Percentiles rank a stretch among this genome's conserved stretches.
Conservation (phyloP, 2,113 vertebrate genomes). For the Semicossyphus pulcher region DNA sequence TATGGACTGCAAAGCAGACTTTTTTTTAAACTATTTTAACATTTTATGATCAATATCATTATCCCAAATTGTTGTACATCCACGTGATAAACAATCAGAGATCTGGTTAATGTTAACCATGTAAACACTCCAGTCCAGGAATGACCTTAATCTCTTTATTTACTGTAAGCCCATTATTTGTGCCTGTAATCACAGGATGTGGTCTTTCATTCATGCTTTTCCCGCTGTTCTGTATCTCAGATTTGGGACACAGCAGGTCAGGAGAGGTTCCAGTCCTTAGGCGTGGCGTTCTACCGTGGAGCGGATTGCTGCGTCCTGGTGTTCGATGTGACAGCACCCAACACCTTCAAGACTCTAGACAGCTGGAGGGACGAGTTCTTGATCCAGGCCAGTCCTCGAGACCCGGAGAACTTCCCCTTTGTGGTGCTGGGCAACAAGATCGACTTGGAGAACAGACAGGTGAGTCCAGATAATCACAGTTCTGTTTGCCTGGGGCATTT, state of each 20-base stretch:
- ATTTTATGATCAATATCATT: no score
- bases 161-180: neutral
- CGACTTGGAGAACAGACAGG: slow-evolving; percentile 94
- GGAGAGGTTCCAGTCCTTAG: slow-evolving; percentile 95
- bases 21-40: no score
- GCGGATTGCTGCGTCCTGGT: slow-evolving; percentile 96
- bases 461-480: slow-evolving; percentile 4
- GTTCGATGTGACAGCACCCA: slow-evolving; percentile 94
- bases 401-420: slow-evolving; percentile 96
- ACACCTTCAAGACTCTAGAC: slow-evolving; percentile 95
- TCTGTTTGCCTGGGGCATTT: neutral
- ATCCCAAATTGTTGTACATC: no score
- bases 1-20: no score
- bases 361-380: slow-evolving; percentile 97
- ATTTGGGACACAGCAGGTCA: slow-evolving; percentile 98
- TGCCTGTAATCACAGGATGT: neutral
- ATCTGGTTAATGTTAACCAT: slow-evolving; percentile 10
- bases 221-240: slow-evolving; percentile 66
- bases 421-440: slow-evolving; percentile 97
- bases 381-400: slow-evolving; percentile 94
- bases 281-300: slow-evolving; percentile 95
- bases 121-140: neutral
- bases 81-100: no score
- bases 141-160: neutral
- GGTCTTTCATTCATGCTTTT: neutral